Conservation (phyloP, 2,113 vertebrate species). For the Leucoraja erinaceus region DNA sequence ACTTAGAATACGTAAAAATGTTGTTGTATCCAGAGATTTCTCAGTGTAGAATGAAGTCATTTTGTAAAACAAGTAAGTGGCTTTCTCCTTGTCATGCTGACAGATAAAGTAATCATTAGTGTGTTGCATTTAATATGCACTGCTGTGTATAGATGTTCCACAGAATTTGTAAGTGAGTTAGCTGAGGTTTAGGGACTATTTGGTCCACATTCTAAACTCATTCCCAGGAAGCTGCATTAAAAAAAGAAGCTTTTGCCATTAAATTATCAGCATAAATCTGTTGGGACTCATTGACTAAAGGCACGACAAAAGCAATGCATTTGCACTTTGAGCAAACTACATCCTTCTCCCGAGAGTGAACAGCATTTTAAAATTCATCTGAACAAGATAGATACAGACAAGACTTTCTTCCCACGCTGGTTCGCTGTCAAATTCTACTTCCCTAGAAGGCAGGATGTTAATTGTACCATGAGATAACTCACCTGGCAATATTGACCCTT, state of each 20-base stretch:
- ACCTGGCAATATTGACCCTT: not conserved
- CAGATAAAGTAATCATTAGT: not conserved
- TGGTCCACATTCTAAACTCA: not conserved
- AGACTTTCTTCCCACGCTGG: not conserved
- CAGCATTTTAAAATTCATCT: not conserved
- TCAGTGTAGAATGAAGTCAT: not conserved
- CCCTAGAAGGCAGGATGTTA: not conserved
- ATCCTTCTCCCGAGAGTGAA: not conserved
- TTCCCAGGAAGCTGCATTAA: not conserved
- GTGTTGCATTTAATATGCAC: not conserved
- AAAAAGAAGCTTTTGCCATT: not conserved
- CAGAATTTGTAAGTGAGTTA: not conserved
- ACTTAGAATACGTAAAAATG: not conserved
- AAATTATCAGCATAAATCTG: not conserved
- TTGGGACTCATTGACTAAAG: not conserved
- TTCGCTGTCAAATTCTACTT: not conserved
- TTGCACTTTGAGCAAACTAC: not conserved
- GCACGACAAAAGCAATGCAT: too few relatives aligned
- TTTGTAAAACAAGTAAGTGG: not conserved
- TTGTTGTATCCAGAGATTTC: not conserved
- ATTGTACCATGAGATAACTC: not conserved
- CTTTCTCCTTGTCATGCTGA: not conserved
- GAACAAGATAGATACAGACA: not conserved
- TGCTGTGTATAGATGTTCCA: not conserved
- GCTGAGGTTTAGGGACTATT: not conserved